These are phyloP conservation scores for Megaceryle torquata DNA, from an alignment of 2,113 vertebrate species.

Conservation along the genomic window DNA sequence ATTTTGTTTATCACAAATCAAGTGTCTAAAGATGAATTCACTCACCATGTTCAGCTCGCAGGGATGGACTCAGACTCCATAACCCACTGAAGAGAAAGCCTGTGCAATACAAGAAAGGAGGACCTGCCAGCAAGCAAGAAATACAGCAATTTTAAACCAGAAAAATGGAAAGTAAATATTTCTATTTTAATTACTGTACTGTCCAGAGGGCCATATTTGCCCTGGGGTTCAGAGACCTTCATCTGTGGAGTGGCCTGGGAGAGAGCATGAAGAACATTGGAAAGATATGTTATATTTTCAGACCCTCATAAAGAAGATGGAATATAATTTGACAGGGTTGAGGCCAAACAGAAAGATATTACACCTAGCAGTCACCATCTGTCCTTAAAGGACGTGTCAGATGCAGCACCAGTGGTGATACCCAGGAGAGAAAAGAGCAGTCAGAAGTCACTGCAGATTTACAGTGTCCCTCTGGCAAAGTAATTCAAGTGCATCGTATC, in stretches of 20 bases:
- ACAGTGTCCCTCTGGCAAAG: not conserved
- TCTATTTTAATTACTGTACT: not conserved
- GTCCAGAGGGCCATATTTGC: not conserved
- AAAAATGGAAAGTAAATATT: not conserved
- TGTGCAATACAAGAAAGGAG: fast-evolving
- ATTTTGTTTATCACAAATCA: not conserved
- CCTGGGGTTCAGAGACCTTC: not conserved
- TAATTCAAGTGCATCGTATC: fast-evolving
- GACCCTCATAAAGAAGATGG: not conserved
- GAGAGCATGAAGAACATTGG: fast-evolving
- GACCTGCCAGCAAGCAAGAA: not conserved
- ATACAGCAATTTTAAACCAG: not conserved
- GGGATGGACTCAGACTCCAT: not conserved
- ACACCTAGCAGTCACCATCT: not conserved
- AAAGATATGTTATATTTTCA: not conserved
- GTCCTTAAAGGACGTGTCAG: not conserved
- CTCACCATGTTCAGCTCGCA: fast-evolving
- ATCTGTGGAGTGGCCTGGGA: fast-evolving
- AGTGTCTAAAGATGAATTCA: not conserved
- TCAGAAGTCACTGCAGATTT: not conserved
- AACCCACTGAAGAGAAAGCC: not conserved
- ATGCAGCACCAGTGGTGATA: not conserved
- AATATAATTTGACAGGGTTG: not conserved
- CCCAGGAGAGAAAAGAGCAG: not conserved
- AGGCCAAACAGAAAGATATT: not conserved